Evolutionary conservation across 2,888 invertebrate genomes (phyloP).

Genomic region (Phengaris alcon): DNA sequence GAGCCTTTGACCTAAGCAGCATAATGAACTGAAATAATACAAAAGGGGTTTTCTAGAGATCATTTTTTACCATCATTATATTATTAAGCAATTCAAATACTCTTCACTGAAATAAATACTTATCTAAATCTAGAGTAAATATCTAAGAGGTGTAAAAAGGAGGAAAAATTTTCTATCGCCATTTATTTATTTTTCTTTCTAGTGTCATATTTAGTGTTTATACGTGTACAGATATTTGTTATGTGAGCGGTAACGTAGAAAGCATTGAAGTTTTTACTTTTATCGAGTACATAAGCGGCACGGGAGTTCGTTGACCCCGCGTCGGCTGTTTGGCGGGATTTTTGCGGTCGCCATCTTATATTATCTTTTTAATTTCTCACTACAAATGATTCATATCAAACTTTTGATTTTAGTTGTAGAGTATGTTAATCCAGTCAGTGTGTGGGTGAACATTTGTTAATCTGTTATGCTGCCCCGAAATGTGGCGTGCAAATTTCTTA

Average conservation of each 20-base stretch:
- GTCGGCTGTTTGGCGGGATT: slow-evolving; percentile 44
- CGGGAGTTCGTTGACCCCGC: slow-evolving; percentile 43
- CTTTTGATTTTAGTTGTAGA: slow-evolving; percentile 19
- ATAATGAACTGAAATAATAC: background rate
- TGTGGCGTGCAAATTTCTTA: too few relatives aligned
- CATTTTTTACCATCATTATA: background rate
- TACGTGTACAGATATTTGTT: slow-evolving; percentile 42
- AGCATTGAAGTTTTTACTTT: slow-evolving; percentile 69
- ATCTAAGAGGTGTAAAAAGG: too few relatives aligned
- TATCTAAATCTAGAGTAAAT: too few relatives aligned
- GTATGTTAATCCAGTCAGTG: background rate
- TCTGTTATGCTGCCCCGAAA: too few relatives aligned
- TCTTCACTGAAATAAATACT: too few relatives aligned
- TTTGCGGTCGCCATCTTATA: slow-evolving; percentile 38
- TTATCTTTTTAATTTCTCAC: slow-evolving; percentile 18
- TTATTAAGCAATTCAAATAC: too few relatives aligned
- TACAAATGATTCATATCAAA: background rate
- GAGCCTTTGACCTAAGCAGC: background rate
- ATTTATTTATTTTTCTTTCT: too few relatives aligned
- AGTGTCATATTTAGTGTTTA: too few relatives aligned
- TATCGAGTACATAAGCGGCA: slow-evolving; percentile 56
- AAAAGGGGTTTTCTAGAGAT: background rate
- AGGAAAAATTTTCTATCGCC: too few relatives aligned
- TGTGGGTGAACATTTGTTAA: background rate
- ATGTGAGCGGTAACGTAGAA: slow-evolving; percentile 49